Base-by-base conservation (phyloP, 2,888 invertebrate genomes). In the Cylindroiulus punctatus region DNA sequence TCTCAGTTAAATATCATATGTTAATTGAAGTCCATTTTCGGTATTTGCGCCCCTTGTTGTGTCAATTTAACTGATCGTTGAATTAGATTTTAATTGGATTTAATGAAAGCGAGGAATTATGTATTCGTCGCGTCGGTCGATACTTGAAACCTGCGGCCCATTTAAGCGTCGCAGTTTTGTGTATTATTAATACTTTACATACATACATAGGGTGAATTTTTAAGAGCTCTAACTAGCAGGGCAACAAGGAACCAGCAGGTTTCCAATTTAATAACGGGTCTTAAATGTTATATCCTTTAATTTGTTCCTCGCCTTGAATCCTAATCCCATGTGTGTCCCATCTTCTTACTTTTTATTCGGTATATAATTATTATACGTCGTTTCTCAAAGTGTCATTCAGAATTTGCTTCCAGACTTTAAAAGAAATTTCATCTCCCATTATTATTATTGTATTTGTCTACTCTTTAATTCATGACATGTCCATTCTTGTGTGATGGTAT, bases 181-280 rank as follows among this genome's bases (percentile, higher is more conserved):
- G 65, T 65, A n/a, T 26, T 26, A 65, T 65, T 65, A 57, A 19
- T 57, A 65, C 65, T 65, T 65, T 65, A 26, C 26, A 65, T 65
- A 26, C 26, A 65, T 65, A 65, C 22, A 65, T 65, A 26, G n/a
- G 65, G 65, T 65, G 65, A 65, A 65, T 65, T 65, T 65, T 65
- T 65, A 65, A 65, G 65, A n/a, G 65, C 65, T 65, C 65, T 65
- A 65, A 26, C 3, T 65, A 65, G 26, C 65, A 26, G 65, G 65
- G 65, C 65, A 65, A 65, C 26, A 10, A 65, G 65, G 26, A 65
- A 65, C 65, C 65, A 65, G 12, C 65, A 65, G 65, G 65, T 65
- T 65, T 65, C 65, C 65, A 65, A 65, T 65, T 65, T 65, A 65
- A 65, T 65, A 65, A 65, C 65, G 65, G 65, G 65, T 65, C 65